Percentiles rank a stretch among this genome's conserved stretches.
These are phyloP conservation scores for Leucopternis melanops DNA, from an alignment of 2,113 vertebrate species.

Conservation along the genomic window DNA sequence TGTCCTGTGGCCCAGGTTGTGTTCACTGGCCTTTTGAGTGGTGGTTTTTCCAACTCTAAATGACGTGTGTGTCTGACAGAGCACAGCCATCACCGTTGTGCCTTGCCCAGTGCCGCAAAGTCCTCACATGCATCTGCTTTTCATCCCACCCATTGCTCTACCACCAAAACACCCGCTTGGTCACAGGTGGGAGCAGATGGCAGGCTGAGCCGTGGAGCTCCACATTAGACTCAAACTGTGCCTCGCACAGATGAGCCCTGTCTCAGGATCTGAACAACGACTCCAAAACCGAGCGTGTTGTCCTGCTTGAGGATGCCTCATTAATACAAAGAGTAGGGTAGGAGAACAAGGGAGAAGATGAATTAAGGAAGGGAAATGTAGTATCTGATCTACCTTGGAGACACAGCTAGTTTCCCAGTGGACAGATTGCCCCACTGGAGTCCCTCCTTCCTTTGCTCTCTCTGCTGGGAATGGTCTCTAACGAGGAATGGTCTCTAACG, in stretches of 20 bases:
- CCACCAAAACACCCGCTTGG: neutral
- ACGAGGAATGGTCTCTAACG: neutral
- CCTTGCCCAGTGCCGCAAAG: neutral
- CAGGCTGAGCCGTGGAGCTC: neutral
- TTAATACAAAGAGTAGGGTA: neutral
- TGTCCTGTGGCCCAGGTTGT: neutral
- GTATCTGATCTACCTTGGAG: neutral
- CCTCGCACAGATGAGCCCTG: neutral
- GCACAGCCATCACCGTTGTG: neutral
- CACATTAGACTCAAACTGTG: fast-evolving
- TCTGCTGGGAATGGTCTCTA: neutral
- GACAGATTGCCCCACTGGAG: neutral
- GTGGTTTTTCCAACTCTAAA: neutral
- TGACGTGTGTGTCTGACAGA: neutral
- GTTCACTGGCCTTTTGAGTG: neutral
- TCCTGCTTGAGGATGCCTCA: neutral
- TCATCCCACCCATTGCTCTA: neutral
- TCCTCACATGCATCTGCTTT: neutral
- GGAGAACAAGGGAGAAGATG: neutral
- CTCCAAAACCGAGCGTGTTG: neutral
- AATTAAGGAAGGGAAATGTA: neutral
- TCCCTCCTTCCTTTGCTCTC: neutral
- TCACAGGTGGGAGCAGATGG: neutral
- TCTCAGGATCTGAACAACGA: neutral
- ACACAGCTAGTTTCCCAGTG: neutral